Evolutionary conservation across 2,888 invertebrate genomes (phyloP), one percentile per base, ranked within the genome.

Genomic region (Megalurothrips usitatus): DNA sequence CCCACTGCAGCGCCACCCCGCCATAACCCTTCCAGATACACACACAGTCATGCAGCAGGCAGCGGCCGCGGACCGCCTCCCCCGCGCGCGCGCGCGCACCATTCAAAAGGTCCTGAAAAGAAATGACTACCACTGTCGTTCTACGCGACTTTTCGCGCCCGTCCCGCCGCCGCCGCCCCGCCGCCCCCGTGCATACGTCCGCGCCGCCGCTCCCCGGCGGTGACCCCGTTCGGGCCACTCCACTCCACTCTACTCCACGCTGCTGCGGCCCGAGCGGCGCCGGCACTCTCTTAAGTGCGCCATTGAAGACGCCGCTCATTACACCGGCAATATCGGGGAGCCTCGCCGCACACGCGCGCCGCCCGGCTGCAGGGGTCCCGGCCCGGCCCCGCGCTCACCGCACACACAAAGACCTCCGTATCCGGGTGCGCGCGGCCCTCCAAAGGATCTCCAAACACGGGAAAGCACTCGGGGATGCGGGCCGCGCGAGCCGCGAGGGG

Each of bases 301-400:
- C 58, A 58, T 58, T 58, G 19, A 58, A 58, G 58, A 58, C 58
- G 14, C 58, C 58, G 58, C 58, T 58, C 58, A 58, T 58, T 58
- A 58, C 19, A 17, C 19, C 58, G 58, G 19, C 14, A 58, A 58
- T 58, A 58, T 58, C 58, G 17, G 34, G 34, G 58, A 58, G 58
- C 58, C 14, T 58, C 11, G 58, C 19, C 58, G 19, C n/a, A n/a
- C n/a, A n/a, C n/a, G n/a, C 14, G 19, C 58, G 58, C 58, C 3
- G 34, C 34, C 34, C 58, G 58, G 58, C 58, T 14, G 14, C 14
- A 58, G n/a, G n/a, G n/a, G n/a, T n/a, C 58, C 6, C 58, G 58
- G 19, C 58, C 17, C 58, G n/a, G n/a, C n/a, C 58, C 6, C 58
- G 58, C 6, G 14, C 17, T 17, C 6, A 43, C 34, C 34, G 34